Evolutionary conservation across 1,140 invertebrate species (phyloP).

Genomic region (Lordiphosa clarofinis): DNA sequence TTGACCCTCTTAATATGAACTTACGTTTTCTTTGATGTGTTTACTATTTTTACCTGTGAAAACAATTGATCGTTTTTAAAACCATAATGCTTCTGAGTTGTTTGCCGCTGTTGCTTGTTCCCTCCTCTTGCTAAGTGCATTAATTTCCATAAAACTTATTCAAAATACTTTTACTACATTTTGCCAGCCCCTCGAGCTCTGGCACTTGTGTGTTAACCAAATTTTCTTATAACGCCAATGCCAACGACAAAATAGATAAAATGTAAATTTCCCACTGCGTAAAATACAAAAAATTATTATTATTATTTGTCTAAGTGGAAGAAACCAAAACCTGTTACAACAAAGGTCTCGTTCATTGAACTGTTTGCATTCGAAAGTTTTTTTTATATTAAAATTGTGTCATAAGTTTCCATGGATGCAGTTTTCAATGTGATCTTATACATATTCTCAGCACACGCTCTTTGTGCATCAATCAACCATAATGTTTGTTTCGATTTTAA

Average conservation of each 20-base stretch:
- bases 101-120: no score
- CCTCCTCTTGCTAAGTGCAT: neutral
- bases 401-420: neutral
- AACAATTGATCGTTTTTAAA: no score
- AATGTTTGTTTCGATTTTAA: neutral
- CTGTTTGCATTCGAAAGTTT: constrained; percentile 18
- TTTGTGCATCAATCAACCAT: constrained; percentile 1
- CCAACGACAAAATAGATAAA: no score
- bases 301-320: neutral
- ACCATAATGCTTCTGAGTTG: no score
- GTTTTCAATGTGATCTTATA: neutral
- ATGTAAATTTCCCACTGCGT: constrained; percentile 9
- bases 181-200: no score
- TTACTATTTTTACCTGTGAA: no score
- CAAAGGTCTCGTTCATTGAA: constrained; percentile 27
- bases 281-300: constrained; percentile 16
- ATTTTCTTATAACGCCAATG: no score
- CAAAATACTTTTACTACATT: no score
- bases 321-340: constrained; percentile 15
- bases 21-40: no score
- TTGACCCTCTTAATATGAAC: no score
- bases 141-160: neutral
- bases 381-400: constrained; percentile 2
- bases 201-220: no score
- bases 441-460: constrained; percentile 13